phyloP scores from a whole-genome alignment of 2,888 invertebrate genomes.

The Xiphydria camelus region DNA sequence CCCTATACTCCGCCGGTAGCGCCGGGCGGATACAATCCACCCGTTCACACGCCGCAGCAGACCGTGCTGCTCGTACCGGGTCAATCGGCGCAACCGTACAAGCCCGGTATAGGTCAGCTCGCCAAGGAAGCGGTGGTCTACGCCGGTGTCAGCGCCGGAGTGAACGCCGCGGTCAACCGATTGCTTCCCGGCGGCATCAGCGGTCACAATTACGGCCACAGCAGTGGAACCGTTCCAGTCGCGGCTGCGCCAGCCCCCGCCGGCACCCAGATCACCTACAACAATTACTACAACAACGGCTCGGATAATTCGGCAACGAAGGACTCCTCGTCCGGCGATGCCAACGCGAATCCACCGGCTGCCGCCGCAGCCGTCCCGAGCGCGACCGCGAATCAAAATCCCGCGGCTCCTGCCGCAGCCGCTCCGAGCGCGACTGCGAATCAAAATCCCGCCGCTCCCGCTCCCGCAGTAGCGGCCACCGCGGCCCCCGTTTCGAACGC shows the following conservation, averaged over 20 bases:
- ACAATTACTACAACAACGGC: slow-evolving; percentile 54
- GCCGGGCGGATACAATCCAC: slow-evolving; percentile 28
- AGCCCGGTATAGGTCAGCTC: slow-evolving; percentile 52
- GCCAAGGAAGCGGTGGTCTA: slow-evolving; percentile 55
- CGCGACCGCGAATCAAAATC: slow-evolving; percentile 7
- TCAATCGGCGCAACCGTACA: slow-evolving; percentile 31
- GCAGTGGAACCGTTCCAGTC: slow-evolving; percentile 15
- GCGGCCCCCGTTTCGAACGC: slow-evolving; percentile 3
- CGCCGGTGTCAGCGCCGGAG: slow-evolving; percentile 52
- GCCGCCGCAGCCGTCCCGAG: slow-evolving; percentile 16
- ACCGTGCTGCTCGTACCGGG: slow-evolving; percentile 35
- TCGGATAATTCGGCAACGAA: slow-evolving; percentile 23
- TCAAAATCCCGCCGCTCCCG: slow-evolving; percentile 13
- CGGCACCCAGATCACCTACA: slow-evolving; percentile 51
- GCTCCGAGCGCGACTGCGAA: background rate
- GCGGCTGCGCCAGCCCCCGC: slow-evolving; percentile 35
- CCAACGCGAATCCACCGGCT: background rate
- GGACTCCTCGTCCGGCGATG: no score
- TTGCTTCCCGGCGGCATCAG: slow-evolving; percentile 44
- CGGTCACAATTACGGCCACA: slow-evolving; percentile 22
- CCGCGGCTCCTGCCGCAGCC: background rate
- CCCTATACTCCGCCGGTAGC: slow-evolving; percentile 15
- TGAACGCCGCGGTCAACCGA: slow-evolving; percentile 52
- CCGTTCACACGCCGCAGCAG: slow-evolving; percentile 38
- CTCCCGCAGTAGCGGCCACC: slow-evolving; percentile 16